A percentile compares a stretch with the other conserved stretches of the same genome.
These are phyloP conservation scores for Yoshiicerus persimilis DNA, from an alignment of 1,140 invertebrate species.

Conservation along the genomic window DNA sequence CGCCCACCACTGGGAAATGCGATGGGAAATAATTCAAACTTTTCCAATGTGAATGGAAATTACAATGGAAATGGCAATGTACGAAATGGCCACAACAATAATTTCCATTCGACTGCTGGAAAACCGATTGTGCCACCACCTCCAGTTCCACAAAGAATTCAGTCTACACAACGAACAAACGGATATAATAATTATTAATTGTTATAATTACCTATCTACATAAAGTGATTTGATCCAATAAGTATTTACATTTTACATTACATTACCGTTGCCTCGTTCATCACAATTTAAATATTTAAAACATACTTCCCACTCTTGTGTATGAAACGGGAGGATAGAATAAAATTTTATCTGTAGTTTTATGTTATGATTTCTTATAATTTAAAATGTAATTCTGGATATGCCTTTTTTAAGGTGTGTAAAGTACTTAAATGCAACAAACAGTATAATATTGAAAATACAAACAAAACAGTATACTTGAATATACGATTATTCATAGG, in stretches of 20 bases:
- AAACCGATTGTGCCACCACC: constrained; percentile 39
- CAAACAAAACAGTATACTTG: not conserved
- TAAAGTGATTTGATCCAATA: not conserved
- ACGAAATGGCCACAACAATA: not conserved
- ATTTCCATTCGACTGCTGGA: not conserved
- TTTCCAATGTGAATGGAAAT: constrained; percentile 13
- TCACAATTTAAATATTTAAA: not conserved
- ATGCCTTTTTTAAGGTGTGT: not conserved
- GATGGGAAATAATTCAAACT: not conserved
- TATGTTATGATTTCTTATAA: not conserved
- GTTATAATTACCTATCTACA: not conserved
- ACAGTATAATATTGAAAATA: not conserved
- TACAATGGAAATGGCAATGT: constrained; percentile 1
- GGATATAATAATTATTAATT: constrained; percentile 12
- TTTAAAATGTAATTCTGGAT: not conserved
- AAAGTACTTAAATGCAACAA: not conserved
- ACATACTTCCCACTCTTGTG: no score
- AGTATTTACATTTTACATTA: not conserved
- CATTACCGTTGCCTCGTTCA: not conserved
- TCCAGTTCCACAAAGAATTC: constrained; percentile 31
- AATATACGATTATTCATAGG: no score
- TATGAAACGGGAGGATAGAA: not conserved
- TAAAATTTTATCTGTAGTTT: not conserved
- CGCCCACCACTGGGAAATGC: not conserved
- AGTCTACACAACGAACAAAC: constrained; percentile 28